phyloP scores from a whole-genome alignment of 2,888 invertebrate genomes.

The Drosophila algonquin region DNA sequence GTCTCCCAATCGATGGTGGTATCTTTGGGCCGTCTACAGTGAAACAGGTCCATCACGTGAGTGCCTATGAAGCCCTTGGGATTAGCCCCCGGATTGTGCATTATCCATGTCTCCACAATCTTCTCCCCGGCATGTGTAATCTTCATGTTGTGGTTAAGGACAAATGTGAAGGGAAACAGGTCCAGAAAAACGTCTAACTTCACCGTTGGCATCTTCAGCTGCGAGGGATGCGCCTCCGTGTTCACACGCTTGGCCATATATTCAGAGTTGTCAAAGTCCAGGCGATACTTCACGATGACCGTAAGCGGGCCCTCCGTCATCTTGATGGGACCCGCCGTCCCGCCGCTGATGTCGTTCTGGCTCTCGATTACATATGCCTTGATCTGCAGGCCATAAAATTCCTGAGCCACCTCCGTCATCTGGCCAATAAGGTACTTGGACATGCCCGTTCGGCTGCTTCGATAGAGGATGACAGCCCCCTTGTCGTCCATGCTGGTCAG shows the following conservation, averaged over 20 bases:
- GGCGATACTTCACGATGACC: slow-evolving; percentile 88
- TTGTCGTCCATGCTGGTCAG: slow-evolving; percentile 92
- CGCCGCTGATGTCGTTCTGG: slow-evolving; percentile 84
- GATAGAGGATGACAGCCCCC: slow-evolving; percentile 92
- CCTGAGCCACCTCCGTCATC: slow-evolving; percentile 92
- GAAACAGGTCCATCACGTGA: slow-evolving; percentile 89
- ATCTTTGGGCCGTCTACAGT: slow-evolving; percentile 91
- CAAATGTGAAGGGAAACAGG: slow-evolving; percentile 94
- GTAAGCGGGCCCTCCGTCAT: slow-evolving; percentile 83
- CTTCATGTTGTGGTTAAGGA: slow-evolving; percentile 90
- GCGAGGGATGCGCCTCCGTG: slow-evolving; percentile 82
- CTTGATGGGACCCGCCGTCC: slow-evolving; percentile 83
- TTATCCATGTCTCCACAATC: slow-evolving; percentile 90
- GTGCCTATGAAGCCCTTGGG: slow-evolving; percentile 87
- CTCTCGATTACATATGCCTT: slow-evolving; percentile 90
- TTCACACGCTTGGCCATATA: slow-evolving; percentile 85
- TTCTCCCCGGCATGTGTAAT: slow-evolving; percentile 92
- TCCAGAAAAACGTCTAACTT: slow-evolving; percentile 89
- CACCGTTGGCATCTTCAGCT: slow-evolving; percentile 85
- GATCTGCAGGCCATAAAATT: slow-evolving; percentile 89
- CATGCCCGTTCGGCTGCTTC: slow-evolving; percentile 92
- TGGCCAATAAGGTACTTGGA: slow-evolving; percentile 95
- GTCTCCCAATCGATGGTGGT: slow-evolving; percentile 93
- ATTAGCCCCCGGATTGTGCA: slow-evolving; percentile 84
- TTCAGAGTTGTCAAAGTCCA: slow-evolving; percentile 94